Percentiles rank a stretch among this genome's conserved stretches.
Evolutionary conservation across 2,888 invertebrate genomes (phyloP).

Genomic region (Tridacna gigas): DNA sequence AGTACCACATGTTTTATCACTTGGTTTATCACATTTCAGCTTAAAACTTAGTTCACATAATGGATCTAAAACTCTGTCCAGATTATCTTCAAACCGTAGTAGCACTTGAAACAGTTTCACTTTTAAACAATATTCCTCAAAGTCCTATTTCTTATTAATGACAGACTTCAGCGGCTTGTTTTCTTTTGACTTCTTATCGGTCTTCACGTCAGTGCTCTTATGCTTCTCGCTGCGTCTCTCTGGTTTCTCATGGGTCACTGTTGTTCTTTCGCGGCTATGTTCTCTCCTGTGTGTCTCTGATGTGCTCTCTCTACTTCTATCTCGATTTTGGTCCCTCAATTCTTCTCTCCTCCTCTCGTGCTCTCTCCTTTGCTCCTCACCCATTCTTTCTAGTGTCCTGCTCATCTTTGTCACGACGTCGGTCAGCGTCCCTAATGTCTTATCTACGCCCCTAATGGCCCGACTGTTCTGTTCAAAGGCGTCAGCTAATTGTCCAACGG

Average conservation of each 20-base stretch:
- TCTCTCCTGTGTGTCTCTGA: not conserved
- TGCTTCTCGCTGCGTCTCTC: not conserved
- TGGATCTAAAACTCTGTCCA: not conserved
- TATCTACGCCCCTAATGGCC: conserved; percentile 8
- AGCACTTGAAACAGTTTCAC: too few relatives aligned
- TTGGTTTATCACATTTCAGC: too few relatives aligned
- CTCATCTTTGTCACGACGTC: conserved; percentile 10
- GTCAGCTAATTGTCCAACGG: not conserved
- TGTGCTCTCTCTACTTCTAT: not conserved
- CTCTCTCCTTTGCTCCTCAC: conserved; percentile 12
- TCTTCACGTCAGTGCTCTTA: too few relatives aligned
- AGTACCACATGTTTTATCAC: too few relatives aligned
- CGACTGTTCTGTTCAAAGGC: conserved; percentile 18
- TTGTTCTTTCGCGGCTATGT: not conserved
- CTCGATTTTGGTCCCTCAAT: not conserved
- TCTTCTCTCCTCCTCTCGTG: conserved; percentile 13
- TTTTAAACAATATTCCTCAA: too few relatives aligned
- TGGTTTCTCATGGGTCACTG: not conserved
- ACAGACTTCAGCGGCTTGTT: conserved; percentile 1
- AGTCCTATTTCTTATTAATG: not conserved
- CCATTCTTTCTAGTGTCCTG: conserved; percentile 12
- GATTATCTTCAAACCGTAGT: not conserved
- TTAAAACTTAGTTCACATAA: not conserved
- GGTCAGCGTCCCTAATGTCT: not conserved
- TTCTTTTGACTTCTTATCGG: not conserved